Conservation (phyloP, 64 coral and sea anemone species). For the Montipora sp. region DNA sequence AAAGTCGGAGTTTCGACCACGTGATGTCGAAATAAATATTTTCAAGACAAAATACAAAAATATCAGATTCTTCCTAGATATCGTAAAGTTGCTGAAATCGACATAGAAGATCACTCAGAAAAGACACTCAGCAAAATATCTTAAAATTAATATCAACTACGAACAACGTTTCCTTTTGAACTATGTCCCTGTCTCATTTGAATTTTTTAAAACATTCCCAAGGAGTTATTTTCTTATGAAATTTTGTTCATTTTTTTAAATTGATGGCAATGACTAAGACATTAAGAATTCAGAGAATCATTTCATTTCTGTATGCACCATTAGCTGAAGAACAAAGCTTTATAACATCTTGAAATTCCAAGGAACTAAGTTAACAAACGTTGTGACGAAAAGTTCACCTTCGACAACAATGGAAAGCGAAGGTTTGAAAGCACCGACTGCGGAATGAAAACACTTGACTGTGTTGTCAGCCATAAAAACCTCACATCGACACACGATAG, state of each 20-base stretch:
- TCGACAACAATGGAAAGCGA: not conserved
- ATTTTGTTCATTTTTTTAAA: not conserved
- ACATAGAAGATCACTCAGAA: not conserved
- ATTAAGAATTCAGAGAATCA: not conserved
- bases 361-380: not conserved
- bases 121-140: not conserved
- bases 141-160: not conserved
- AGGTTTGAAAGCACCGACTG: no score
- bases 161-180: not conserved
- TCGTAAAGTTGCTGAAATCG: not conserved
- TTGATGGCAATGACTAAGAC: not conserved
- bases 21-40: not conserved
- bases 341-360: not conserved
- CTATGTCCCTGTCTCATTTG: not conserved
- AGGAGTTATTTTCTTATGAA: not conserved
- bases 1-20: not conserved
- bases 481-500: not conserved
- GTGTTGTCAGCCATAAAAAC: not conserved
- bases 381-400: not conserved
- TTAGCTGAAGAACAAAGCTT: not conserved
- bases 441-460: not conserved
- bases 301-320: not conserved
- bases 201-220: not conserved
- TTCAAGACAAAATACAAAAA: slow-evolving; percentile 16
- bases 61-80: not conserved